Base-by-base conservation (phyloP, 2,113 vertebrate genomes). In the Sula dactylatra region DNA sequence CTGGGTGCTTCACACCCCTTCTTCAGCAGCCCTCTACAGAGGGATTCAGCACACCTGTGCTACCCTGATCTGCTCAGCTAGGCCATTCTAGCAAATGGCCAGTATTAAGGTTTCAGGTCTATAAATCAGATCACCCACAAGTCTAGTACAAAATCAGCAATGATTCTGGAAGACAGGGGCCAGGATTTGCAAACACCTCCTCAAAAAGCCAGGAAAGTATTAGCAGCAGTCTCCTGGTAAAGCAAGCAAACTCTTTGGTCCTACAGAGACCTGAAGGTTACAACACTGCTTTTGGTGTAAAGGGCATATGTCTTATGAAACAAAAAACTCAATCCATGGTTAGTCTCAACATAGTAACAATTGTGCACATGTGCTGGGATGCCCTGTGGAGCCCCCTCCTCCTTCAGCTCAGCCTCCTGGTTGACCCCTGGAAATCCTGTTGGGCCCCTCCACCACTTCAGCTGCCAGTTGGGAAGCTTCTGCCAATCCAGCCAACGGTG, bases 361-460 rank as follows among this genome's bases (percentile, higher is more conserved):
- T 5, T 0, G 1, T 31, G 36, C 42, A 55, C 15, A 31, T 1
- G 4, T 38, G 31, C 24, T n/a, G 22, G 45, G 70, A 70, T 55
- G 29, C 27, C 64, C 58, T 20, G 10, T 25, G 34, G 27, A 66
- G 45, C 32, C 15, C 11, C 27, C 10, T 24, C 17, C 42, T 64
- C 11, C n/a, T 34, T 7, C 73, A 31, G 34, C 44, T 85, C 74
- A 66, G 76, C 38, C 32, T 79, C n/a, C n/a, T 26, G 9, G 47
- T 49, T 26, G 18, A 40, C 19, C 61, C 74, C 44, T 64, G 71
- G 13, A 61, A 58, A 56, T 36, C 25, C 82, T 64, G 16, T 34
- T 42, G 38, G 44, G 45, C 19, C 38, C n/a, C 45, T 64, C 71
- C 47, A 61, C 34, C 9, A 16, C 38, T 6, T 25, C 29, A n/a